A percentile compares a stretch with the other conserved stretches of the same genome.
Conservation (phyloP, 2,888 invertebrate genomes). For the Chironomus tentans region DNA sequence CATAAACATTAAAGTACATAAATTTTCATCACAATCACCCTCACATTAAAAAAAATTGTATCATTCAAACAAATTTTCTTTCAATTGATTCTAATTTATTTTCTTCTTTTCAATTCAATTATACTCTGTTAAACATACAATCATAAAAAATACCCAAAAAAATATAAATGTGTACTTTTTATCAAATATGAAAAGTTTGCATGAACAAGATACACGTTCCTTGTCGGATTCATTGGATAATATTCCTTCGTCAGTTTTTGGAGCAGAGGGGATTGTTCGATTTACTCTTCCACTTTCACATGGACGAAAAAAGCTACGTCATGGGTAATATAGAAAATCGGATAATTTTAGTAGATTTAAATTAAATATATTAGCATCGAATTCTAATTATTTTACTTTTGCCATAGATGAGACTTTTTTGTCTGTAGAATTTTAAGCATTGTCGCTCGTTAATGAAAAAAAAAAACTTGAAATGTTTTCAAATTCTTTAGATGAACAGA, state of each 20-base stretch:
- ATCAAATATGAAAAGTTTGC: conserved; percentile 39
- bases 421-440: background rate
- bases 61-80: background rate
- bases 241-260: conserved; percentile 47
- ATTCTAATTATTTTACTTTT: background rate
- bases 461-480: background rate
- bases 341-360: too few relatives aligned
- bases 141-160: background rate
- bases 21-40: too few relatives aligned
- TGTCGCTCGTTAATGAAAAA: background rate
- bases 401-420: background rate
- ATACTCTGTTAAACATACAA: background rate
- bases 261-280: conserved; percentile 52
- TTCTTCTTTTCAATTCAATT: background rate
- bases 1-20: too few relatives aligned
- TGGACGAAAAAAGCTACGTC: conserved; percentile 65
- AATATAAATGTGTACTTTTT: conserved; percentile 25
- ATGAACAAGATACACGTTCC: conserved; percentile 44
- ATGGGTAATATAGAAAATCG: conserved; percentile 51
- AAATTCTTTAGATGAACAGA: background rate
- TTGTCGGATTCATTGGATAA: conserved; percentile 52
- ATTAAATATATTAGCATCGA: too few relatives aligned
- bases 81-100: background rate
- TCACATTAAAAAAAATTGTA: background rate
- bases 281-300: conserved; percentile 67